phyloP scores from a whole-genome alignment of 53 echinoderm and acorn worm species.

The Mesocentrotus franciscanus region DNA sequence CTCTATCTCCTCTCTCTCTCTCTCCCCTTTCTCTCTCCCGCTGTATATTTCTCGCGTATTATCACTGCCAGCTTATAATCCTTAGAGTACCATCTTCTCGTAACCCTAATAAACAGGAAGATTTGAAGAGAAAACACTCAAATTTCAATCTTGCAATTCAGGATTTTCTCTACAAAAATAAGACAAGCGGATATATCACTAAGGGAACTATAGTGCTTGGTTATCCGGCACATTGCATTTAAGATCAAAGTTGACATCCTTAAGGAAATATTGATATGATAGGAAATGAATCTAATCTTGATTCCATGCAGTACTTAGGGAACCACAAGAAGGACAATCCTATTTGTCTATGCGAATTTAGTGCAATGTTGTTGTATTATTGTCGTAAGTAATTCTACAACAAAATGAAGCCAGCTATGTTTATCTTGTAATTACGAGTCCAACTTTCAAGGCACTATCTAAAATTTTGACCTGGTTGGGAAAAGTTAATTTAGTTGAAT shows the following conservation, averaged over 20 bases:
- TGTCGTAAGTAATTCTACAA: no score
- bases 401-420: no score
- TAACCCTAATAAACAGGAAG: neutral
- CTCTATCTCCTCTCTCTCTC: neutral
- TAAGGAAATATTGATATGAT: neutral
- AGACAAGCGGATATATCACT: neutral
- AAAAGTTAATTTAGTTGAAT: no score
- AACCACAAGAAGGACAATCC: neutral
- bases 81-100: no score
- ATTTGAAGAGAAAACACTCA: neutral
- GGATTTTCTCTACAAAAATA: neutral
- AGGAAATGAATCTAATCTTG: neutral
- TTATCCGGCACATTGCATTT: neutral
- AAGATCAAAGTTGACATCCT: neutral
- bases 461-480: no score
- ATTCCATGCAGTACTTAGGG: neutral
- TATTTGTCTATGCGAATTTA: neutral
- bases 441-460: no score
- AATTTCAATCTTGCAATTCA: neutral
- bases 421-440: no score
- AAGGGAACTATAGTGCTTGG: neutral
- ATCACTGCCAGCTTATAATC: neutral
- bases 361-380: no score
- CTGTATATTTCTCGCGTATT: neutral
- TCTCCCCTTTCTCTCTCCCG: no score